Evolutionary conservation across 2,888 invertebrate species (phyloP), one percentile per base, ranked within the genome.

Genomic region (Ypsolopha scabrella): DNA sequence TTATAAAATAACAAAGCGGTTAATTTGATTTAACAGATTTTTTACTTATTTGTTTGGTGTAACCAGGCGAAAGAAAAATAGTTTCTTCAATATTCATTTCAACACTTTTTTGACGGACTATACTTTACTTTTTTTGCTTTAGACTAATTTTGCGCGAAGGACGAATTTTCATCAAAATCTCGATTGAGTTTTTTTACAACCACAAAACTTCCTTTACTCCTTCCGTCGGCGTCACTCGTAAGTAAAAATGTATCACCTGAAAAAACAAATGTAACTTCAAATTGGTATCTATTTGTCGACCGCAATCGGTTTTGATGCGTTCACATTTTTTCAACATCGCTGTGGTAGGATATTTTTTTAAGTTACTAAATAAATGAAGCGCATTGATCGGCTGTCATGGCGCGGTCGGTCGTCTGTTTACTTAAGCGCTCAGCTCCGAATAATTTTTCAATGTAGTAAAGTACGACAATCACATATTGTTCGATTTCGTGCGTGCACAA

Each of bases 351-450:
- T 81, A 80, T 82, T 83, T 80, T 80, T 67, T 68, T 80, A 81
- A 75, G 78, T 73, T 70, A 75, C 75, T 75, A 80, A 80, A 80
- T 82, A 82, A 82, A 83, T 82, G 80, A 82, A 66, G 68, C 58
- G 68, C 68, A 81, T 83, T 86, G 82, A 85, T 73, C 68, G 62
- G 59, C 65, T 73, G 83, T 80, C 82, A 75, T 63, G 52, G 65
- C 56, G 63, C 59, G 65, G 59, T 58, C 59, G 65, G 59, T 58
- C 64, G 61, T 57, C 59, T 83, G 81, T 85, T 85, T 79, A 71
- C 70, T 68, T 71, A 79, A 73, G 66, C 48, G 14, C 11, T 39
- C 13, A 43, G n/a, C 37, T 35, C 13, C 13, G 24, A 7, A 43
- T 43, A 43, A 14, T 51, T 63, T 59, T 60, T 60, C 60, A 61